Base-by-base conservation (phyloP, 92 coral and sea anemone genomes). In the Paramuricea clavata region DNA sequence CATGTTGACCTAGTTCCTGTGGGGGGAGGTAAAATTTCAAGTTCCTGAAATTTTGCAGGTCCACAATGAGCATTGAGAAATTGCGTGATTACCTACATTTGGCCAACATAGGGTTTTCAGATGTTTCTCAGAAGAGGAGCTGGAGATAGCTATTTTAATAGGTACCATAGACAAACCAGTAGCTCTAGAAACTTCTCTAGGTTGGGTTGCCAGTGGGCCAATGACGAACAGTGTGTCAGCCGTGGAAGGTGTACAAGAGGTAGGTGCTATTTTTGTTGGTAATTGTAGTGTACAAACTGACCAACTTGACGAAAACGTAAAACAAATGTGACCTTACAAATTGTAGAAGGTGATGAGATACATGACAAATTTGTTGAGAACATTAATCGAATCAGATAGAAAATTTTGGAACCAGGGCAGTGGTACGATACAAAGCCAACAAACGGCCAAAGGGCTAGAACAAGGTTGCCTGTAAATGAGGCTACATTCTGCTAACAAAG, bases 141-240 rank as follows among this genome's bases (percentile, higher is more conserved):
- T 92, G 32, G 90, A 80, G 33, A 74, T 92, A 0, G 92, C 82
- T 62, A 34, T 90, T 23, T 76, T 92, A 47, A 74, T 92, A 31
- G 92, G 92, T 3, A 89, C 91, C n/a, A n/a, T 27, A 22, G 89
- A 64, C 35, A 70, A 84, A 35, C 92, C 90, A 5, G 94, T 92
- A 2, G 92, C 92, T 25, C 42, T 85, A 15, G 90, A 92, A 47
- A 88, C 92, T 7, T 12, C 57, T 6, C 28, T 92, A 33, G 94
- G 94, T 8, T 92, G 92, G 94, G 92, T 92, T 17, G 68, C 89
- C 85, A 88, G 92, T 52, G 88, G 92, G 15, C 95, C 92, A 4
- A 52, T 54, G 28, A 77, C 17, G 83, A 70, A 57, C 12, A 42
- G 49, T 42, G 6, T n/a, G n/a, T n/a, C 6, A 12, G 6, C 49